These are phyloP conservation scores for Conger conger DNA, from an alignment of 2,113 vertebrate species.

Conservation along the genomic window DNA sequence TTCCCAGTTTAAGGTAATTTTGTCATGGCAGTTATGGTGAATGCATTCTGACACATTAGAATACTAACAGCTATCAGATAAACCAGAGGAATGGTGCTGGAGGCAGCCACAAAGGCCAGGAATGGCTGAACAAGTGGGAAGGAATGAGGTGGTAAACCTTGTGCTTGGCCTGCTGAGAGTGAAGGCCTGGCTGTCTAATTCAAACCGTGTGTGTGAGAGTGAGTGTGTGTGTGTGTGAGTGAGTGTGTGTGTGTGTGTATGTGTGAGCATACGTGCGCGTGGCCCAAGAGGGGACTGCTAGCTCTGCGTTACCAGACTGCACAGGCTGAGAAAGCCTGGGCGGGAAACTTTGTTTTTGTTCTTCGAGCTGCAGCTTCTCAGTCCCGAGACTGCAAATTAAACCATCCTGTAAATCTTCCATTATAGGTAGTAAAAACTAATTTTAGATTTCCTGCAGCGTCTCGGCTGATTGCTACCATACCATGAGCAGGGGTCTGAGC, in stretches of 20 bases:
- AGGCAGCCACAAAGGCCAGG: slow-evolving; percentile 33
- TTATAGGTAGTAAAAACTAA: slow-evolving; percentile 82
- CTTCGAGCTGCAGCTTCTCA: slow-evolving; percentile 57
- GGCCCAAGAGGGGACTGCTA: slow-evolving; percentile 10
- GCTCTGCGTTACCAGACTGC: not conserved
- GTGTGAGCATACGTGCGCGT: not conserved
- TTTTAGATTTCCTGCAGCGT: slow-evolving; percentile 80
- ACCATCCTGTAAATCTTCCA: slow-evolving; percentile 76
- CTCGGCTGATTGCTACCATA: slow-evolving; percentile 73
- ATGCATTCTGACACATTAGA: slow-evolving; percentile 45
- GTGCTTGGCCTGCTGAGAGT: slow-evolving; percentile 32
- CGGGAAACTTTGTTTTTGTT: slow-evolving; percentile 69
- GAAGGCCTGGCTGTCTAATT: slow-evolving; percentile 43
- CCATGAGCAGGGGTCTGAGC: slow-evolving; percentile 54
- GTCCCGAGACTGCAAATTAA: slow-evolving; percentile 78
- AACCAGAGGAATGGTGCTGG: slow-evolving; percentile 44
- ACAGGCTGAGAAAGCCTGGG: slow-evolving; percentile 7
- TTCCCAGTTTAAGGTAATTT: not conserved
- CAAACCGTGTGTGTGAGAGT: slow-evolving; percentile 40
- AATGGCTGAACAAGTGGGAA: slow-evolving; percentile 36
- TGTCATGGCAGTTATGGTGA: slow-evolving; percentile 25
- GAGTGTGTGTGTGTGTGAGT: slow-evolving; percentile 31
- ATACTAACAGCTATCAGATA: slow-evolving; percentile 45
- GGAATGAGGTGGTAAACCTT: slow-evolving; percentile 56
- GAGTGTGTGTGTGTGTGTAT: slow-evolving; percentile 8